Conservation (phyloP, 2,888 invertebrate genomes). For the Caradrina kadenii region DNA sequence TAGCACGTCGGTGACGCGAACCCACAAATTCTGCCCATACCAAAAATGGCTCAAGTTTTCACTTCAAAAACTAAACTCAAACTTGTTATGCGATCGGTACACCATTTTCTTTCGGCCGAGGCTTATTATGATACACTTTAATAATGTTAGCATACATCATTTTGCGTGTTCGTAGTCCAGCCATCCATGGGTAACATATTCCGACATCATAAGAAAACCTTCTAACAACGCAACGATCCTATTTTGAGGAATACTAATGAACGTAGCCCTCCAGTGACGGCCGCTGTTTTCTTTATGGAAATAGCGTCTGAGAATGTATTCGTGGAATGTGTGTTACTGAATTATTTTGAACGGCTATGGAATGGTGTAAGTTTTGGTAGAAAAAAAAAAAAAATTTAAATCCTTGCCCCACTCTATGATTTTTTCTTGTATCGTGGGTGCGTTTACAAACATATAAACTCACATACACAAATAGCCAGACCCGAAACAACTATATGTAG, state of each 20-base stretch:
- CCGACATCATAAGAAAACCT: conserved; percentile 69
- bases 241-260: conserved; percentile 79
- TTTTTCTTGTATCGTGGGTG: no score
- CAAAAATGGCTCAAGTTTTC: no score
- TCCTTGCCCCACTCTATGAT: no score
- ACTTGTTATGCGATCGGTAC: conserved; percentile 66
- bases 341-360: not conserved
- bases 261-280: conserved; percentile 59
- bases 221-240: conserved; percentile 65
- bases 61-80: conserved; percentile 21
- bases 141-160: conserved; percentile 85
- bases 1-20: no score
- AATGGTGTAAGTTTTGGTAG: not conserved
- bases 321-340: not conserved
- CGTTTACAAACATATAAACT: no score
- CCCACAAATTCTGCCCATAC: no score
- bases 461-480: no score
- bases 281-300: conserved; percentile 77
- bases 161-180: conserved; percentile 81
- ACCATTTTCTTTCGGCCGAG: conserved; percentile 76
- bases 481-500: no score
- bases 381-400: no score
- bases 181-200: conserved; percentile 75
- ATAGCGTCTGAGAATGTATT: conserved; percentile 61
- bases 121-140: conserved; percentile 84